These are phyloP conservation scores for Imbricaverruca yamaguchii DNA, from an alignment of 2,888 invertebrate genomes.

Conservation along the genomic window DNA sequence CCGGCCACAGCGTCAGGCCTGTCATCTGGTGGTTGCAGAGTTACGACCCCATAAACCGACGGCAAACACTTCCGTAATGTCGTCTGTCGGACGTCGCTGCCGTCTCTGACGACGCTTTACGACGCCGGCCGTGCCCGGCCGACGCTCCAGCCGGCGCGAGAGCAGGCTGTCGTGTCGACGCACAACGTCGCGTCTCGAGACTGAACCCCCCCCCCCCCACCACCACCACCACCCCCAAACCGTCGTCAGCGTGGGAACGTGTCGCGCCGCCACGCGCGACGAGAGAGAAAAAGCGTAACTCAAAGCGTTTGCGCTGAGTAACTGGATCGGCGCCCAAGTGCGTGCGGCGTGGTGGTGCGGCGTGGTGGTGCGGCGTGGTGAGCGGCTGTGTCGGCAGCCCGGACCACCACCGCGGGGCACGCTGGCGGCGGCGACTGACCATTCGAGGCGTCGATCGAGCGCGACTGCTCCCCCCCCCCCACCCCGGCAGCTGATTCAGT, in stretches of 20 bases:
- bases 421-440: too few relatives aligned
- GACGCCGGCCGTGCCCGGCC: not conserved
- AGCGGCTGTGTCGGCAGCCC: too few relatives aligned
- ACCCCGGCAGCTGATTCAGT: too few relatives aligned
- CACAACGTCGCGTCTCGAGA: too few relatives aligned
- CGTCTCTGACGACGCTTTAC: not conserved
- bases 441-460: too few relatives aligned
- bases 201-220: not conserved
- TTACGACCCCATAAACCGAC: not conserved
- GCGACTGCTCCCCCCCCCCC: too few relatives aligned
- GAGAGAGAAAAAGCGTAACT: not conserved
- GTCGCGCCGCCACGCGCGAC: not conserved
- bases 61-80: not conserved
- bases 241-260: not conserved
- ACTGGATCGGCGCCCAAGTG: too few relatives aligned
- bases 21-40: not conserved
- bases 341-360: too few relatives aligned
- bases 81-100: not conserved
- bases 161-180: not conserved
- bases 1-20: too few relatives aligned
- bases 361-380: too few relatives aligned
- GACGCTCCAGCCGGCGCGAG: not conserved
- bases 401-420: too few relatives aligned
- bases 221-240: not conserved
- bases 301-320: too few relatives aligned